These are phyloP conservation scores for Steinernema hermaphroditum DNA, from an alignment of 2,888 invertebrate genomes.

Conservation along the genomic window DNA sequence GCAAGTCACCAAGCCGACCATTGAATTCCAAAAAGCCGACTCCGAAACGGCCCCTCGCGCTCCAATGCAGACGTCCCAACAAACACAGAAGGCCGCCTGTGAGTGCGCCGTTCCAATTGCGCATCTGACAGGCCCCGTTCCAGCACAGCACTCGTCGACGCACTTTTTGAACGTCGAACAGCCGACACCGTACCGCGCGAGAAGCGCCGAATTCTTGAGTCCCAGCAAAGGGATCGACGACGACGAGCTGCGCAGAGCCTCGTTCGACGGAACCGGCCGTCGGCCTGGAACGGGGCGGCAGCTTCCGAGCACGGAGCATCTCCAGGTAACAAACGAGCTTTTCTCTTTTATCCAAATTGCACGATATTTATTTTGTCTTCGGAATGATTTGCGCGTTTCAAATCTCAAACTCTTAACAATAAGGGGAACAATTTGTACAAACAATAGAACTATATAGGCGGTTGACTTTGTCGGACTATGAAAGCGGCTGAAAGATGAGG, in stretches of 20 bases:
- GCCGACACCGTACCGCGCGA: slow-evolving; percentile 28
- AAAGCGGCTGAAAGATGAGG: neutral
- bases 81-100: neutral
- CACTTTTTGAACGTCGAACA: slow-evolving; percentile 29
- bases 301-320: slow-evolving; percentile 37
- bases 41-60: neutral
- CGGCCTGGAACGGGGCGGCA: slow-evolving; percentile 39
- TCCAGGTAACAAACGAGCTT: slow-evolving; percentile 30
- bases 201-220: slow-evolving; percentile 30
- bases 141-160: slow-evolving; percentile 5
- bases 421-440: slow-evolving; percentile 5
- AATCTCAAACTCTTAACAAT: neutral
- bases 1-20: slow-evolving; percentile 11
- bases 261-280: slow-evolving; percentile 34
- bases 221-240: slow-evolving; percentile 32
- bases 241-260: slow-evolving; percentile 35
- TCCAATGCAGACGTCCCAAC: too few species aligned
- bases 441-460: neutral
- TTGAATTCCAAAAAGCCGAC: neutral
- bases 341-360: slow-evolving; percentile 8
- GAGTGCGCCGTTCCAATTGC: too few species aligned
- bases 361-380: neutral
- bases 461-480: neutral
- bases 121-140: too few species aligned
- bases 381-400: slow-evolving; percentile 17